These are phyloP conservation scores for Teleiodes luculella DNA, from an alignment of 2,888 invertebrate species.

Conservation along the genomic window DNA sequence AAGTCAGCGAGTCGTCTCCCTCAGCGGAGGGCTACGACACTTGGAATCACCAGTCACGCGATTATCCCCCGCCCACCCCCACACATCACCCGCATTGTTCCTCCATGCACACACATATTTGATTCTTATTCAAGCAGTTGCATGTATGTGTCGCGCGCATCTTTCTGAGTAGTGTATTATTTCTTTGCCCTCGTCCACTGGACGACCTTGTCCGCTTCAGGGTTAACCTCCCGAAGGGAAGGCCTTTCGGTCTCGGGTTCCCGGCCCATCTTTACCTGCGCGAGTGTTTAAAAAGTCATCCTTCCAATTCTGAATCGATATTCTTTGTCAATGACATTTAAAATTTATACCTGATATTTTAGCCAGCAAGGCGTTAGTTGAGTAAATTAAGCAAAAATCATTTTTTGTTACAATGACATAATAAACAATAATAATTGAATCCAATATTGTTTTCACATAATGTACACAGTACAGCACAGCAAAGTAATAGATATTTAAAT, in stretches of 20 bases:
- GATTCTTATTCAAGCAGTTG: constrained; percentile 12
- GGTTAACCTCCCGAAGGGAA: constrained; percentile 60
- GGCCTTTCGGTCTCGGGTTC: constrained; percentile 52
- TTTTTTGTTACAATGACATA: too few relatives aligned
- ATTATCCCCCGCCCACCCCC: not conserved
- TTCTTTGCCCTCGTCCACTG: constrained; percentile 32
- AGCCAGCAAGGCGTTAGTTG: too few relatives aligned
- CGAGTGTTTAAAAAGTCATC: constrained; percentile 25
- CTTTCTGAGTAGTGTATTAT: not conserved
- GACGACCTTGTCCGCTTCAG: constrained; percentile 61
- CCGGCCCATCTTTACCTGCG: constrained; percentile 50
- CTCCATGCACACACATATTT: constrained; percentile 26
- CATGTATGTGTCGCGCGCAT: not conserved
- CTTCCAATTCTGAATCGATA: not conserved
- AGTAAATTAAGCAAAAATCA: too few relatives aligned
- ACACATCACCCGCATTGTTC: constrained; percentile 13
- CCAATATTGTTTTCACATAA: too few relatives aligned
- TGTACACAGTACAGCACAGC: too few relatives aligned
- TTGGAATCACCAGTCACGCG: not conserved
- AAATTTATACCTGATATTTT: not conserved
- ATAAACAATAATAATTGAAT: too few relatives aligned
- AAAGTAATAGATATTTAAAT: too few relatives aligned
- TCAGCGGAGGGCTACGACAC: constrained; percentile 21
- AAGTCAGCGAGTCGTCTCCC: constrained; percentile 63
- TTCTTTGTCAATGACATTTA: not conserved